phyloP scores from a whole-genome alignment of 2,888 invertebrate species.

The Laothoe populi region DNA sequence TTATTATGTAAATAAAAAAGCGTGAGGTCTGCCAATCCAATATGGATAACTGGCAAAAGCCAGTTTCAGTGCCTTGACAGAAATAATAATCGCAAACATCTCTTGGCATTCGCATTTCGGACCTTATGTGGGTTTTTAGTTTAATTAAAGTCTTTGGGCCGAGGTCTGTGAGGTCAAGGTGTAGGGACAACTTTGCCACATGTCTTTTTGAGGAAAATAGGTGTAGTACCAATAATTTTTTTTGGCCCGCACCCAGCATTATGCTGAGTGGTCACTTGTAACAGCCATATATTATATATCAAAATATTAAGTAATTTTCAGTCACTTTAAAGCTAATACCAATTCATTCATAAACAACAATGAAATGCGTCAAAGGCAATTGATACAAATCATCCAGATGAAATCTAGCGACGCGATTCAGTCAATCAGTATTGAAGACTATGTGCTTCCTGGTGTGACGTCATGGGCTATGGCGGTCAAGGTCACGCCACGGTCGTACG shows the following conservation, averaged over 20 bases:
- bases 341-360: not conserved
- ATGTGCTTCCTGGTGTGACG: slow-evolving; percentile 20
- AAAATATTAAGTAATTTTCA: too few relatives aligned
- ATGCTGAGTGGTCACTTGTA: too few relatives aligned
- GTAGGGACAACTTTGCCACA: not conserved
- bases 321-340: too few relatives aligned
- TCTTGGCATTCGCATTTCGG: not conserved
- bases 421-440: slow-evolving; percentile 14
- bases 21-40: not conserved
- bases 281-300: too few relatives aligned
- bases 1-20: not conserved
- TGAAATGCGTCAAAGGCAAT: slow-evolving; percentile 19
- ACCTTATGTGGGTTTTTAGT: not conserved
- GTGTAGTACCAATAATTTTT: too few relatives aligned
- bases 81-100: slow-evolving; percentile 6
- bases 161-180: not conserved
- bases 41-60: not conserved
- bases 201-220: not conserved
- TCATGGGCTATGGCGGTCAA: too few relatives aligned
- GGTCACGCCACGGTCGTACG: too few relatives aligned
- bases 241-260: too few relatives aligned
- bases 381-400: slow-evolving; percentile 1
- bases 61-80: slow-evolving; percentile 3
- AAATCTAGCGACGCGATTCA: not conserved
- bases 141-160: not conserved